Evolutionary conservation across 2,888 invertebrate species (phyloP), one percentile per base, ranked within the genome.

Genomic region (Polydesmus complanatus): DNA sequence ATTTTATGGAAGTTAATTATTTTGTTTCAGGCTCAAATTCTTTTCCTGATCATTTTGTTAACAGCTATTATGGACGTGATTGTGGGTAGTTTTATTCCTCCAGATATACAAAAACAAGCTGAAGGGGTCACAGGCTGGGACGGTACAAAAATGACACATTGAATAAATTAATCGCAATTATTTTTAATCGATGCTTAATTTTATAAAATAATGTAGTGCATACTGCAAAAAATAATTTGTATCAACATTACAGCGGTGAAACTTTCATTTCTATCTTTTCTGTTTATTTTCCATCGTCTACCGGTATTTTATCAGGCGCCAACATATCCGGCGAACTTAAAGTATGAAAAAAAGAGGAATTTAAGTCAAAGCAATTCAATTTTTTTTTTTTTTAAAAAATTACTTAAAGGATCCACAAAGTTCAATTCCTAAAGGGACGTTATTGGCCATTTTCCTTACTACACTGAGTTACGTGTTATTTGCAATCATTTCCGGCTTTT

Each of bases 301-400:
- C 96, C 8, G 97, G 97, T 18, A 91, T 94, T 61, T 90, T 94
- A 74, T 93, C 94, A 0, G 94, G 94, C 1, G 96, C 96, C 1
- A 97, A 96, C 71, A 95, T 97, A 67, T 95, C 94, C n/a, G 96
- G 96, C 2, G 95, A 96, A 77, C 77, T 96, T 3, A 91, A 89
- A 78, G 94, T 92, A 74, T 68, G 66, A 50, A 27, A 8, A 11
- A 3, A 1, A 53, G 25, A 26, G 23, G 5, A 56, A 26, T 26
- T 58, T 59, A 49, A 25, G 26, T 60, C 3, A 26, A 27, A 57
- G 11, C n/a, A 47, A 56, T 47, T 18, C 1, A 51, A 11, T 51
- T 0, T 19, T 21, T 52, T 14, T 53, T 27, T 14, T 21, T 14
- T 2, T 27, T 3, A n/a, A 27, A 2, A 19, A 27, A 18, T 59